Base-by-base conservation (phyloP, 2,797 vertebrate species). In the Limosa lapponica region DNA sequence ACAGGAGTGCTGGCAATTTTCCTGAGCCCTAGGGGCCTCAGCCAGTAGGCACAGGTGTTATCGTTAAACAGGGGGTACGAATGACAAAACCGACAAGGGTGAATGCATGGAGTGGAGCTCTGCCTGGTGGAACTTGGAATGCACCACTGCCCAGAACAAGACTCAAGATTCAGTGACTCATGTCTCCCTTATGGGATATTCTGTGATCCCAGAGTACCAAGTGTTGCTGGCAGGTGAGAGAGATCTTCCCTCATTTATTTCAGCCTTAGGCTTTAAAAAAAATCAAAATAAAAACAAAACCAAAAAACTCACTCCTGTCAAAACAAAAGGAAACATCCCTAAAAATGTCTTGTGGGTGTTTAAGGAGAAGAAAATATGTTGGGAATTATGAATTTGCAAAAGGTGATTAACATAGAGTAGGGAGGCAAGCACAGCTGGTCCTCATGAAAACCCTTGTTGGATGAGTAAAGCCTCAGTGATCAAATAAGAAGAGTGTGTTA, bases 151-250 rank as follows among this genome's bases (percentile, higher is more conserved):
- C 48, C 32, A 52, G 51, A 66, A 3, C 15, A 77, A 25, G 16
- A 16, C 17, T 61, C 0, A 1, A 14, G 15, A 64, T 43, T 49
- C 55, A 34, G 1, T 5, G 2, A 16, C 24, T 81, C 0, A 0
- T 23, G 22, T 66, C 59, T 66, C 0, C 0, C 14, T 75, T 52
- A 6, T 3, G 20, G 43, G 15, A 16, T 59, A 11, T 3, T 15
- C 23, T 39, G 11, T 59, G 55, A 64, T 62, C 8, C 55, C 13
- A 36, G 32, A 54, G 46, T 25, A 79, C 25, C 3, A 36, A 73
- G 17, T 18, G 24, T 10, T 71, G 12, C 25, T 90, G 52, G 59
- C 16, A 78, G 2, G 3, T 57, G 19, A 64, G 15, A 59, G 18
- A 28, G 44, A 25, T 15, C 2, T 70, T 15, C 16, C 6, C 37